Conservation (phyloP, 2,888 invertebrate genomes). For the Nomada fucata region DNA sequence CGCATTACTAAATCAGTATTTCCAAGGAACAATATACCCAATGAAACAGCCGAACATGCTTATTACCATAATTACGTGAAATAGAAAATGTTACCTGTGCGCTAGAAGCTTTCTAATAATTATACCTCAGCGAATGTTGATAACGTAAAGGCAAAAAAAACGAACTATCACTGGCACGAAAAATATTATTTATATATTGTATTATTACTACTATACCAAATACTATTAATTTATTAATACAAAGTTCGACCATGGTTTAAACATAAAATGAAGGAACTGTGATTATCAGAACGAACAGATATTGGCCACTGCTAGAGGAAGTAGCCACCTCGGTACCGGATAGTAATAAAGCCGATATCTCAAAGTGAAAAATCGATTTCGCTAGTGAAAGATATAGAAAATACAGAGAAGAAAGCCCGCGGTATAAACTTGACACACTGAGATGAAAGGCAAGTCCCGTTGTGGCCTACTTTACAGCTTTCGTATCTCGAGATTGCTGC, state of each 20-base stretch:
- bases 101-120: constrained; percentile 5
- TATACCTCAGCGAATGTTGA: no score
- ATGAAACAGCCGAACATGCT: background rate
- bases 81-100: background rate
- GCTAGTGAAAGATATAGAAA: constrained; percentile 49
- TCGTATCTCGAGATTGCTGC: constrained; percentile 69
- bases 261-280: background rate
- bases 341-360: background rate
- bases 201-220: background rate
- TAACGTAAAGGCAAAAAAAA: no score
- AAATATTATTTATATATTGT: background rate
- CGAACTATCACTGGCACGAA: no score
- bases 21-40: no score
- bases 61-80: background rate
- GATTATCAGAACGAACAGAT: background rate
- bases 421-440: constrained; percentile 76
- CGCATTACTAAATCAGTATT: no score
- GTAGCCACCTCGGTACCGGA: background rate
- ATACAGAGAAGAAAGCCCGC: constrained; percentile 62
- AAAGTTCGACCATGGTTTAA: background rate
- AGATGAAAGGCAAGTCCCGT: constrained; percentile 83
- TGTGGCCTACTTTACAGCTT: constrained; percentile 81
- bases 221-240: background rate
- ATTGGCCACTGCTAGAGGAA: background rate
- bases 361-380: constrained; percentile 63